Base-by-base conservation (phyloP, 2,888 invertebrate genomes). In the Pollenia labialis region DNA sequence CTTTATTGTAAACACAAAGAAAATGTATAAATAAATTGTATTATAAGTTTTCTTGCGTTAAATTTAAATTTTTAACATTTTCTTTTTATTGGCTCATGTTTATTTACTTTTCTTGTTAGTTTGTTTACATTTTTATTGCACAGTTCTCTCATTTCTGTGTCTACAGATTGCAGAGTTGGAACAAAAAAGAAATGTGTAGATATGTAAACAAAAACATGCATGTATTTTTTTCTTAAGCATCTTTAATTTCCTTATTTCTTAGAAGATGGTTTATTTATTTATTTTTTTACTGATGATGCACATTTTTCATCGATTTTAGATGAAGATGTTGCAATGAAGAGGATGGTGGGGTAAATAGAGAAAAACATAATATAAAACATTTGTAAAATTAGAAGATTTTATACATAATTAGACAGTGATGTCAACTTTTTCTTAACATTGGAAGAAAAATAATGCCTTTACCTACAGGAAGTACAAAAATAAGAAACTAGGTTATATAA, bases 111-210 rank as follows among this genome's bases (percentile, higher is more conserved):
- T 62, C 18, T 48, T 14, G 18, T 44, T 50, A 46, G 16, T 74
- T 74, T 74, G 74, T 76, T 76, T 62, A 62, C 50, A 62, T 62
- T 50, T 48, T 18, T 42, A 48, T 48, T 62, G 14, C 8, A 50
- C 18, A 58, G 32, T 11, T 8, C 58, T 23, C 32, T 58, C 32
- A 23, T 11, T 16, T 44, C 40, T 32, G 2, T 32, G 6, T 32
- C 32, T 32, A 32, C 32, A 76, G n/a, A 44, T 56, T 23, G 11
- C 54, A 46, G 44, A 76, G 76, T 54, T 76, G 64, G 40, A 50
- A 16, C 44, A 32, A 58, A 40, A 58, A 32, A 48, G 4, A 12
- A 23, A 10, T 46, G 46, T 40, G 18, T 52, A 18, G 12, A 18
- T 42, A 11, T 10, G 42, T n/a, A 44, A 64, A 46, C 46, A 12